Base-by-base conservation (phyloP, 2,888 invertebrate species). In the Cheilosia urbana region DNA sequence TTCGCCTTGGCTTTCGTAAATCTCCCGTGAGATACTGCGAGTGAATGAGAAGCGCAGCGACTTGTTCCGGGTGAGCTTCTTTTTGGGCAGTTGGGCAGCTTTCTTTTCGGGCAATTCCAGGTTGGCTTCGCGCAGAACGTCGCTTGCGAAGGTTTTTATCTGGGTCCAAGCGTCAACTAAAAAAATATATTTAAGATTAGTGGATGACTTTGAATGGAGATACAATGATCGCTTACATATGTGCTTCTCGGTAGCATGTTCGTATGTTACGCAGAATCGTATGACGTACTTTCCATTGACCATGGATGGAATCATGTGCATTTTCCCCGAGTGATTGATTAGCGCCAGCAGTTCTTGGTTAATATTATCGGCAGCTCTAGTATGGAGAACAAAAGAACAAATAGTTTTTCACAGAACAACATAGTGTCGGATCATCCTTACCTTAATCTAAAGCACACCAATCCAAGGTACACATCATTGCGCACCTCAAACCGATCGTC, bases 231-330 rank as follows among this genome's bases (percentile, higher is more conserved):
- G 19, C 40, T 89, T 89, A 93, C 93, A 90, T 58, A 97, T 95
- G 89, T 97, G 95, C 53, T 94, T 94, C 75, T 96, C 95, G 0
- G 92, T 94, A 4, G 97, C 96, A 88, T 96, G 94, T 90, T 97
- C 96, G 21, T 96, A 94, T 53, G 96, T 95, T 0, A 98, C 95
- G 90, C 96, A 97, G 92, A 98, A 97, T 72, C 97, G 92, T 75
- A 96, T 94, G 42, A 96, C 94, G 90, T 96, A 97, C 90, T 95
- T 94, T 63, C 95, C 95, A 91, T 94, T 95, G 2, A 97, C 94
- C 88, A 95, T 94, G 0, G 96, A 95, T 0, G 97, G 97, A 55
- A 97, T 96, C 97, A 98, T 97, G 92, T 97, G 97, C 68, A 97
- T 93, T 89, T 95, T 95, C 0, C 97, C 97, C 0, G 96, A 96